phyloP scores from a whole-genome alignment of 2,888 invertebrate genomes.

The Siphlonurus alternatus region DNA sequence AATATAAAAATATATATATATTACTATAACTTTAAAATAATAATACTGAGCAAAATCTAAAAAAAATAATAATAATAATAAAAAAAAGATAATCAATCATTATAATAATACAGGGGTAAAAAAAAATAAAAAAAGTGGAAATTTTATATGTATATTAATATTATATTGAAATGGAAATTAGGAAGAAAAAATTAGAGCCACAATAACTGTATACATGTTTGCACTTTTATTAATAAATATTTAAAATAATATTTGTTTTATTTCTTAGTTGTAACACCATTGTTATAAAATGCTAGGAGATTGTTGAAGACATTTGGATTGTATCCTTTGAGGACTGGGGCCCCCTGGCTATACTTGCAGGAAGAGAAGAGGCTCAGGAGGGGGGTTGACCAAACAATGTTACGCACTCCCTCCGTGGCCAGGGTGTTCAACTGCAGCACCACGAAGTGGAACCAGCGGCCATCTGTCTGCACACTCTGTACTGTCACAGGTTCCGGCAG shows the following conservation, averaged over 20 bases:
- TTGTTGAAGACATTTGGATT: slow-evolving; percentile 62
- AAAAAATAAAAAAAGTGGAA: not conserved
- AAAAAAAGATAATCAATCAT: too few relatives aligned
- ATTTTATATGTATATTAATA: not conserved
- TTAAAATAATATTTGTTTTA: not conserved
- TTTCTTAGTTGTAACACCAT: slow-evolving; percentile 8
- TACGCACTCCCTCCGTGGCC: slow-evolving; percentile 41
- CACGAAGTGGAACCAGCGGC: slow-evolving; percentile 59
- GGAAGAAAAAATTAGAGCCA: not conserved
- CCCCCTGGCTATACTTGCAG: slow-evolving; percentile 44
- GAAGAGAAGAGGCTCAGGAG: slow-evolving; percentile 44
- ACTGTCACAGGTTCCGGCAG: slow-evolving; percentile 62
- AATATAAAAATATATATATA: too few relatives aligned
- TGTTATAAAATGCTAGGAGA: slow-evolving; percentile 54
- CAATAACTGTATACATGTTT: not conserved
- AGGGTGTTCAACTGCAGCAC: slow-evolving; percentile 71
- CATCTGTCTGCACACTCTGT: slow-evolving; percentile 70
- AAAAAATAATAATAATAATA: too few relatives aligned
- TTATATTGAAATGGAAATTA: not conserved
- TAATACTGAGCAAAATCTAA: too few relatives aligned
- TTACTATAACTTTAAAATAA: too few relatives aligned
- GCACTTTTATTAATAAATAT: not conserved
- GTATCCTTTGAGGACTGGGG: slow-evolving; percentile 51
- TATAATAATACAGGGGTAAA: not conserved
- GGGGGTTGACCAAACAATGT: slow-evolving; percentile 62